Evolutionary conservation across 2,113 vertebrate genomes (phyloP), one percentile per base, ranked within the genome.

Genomic region (Eclectus roratus): DNA sequence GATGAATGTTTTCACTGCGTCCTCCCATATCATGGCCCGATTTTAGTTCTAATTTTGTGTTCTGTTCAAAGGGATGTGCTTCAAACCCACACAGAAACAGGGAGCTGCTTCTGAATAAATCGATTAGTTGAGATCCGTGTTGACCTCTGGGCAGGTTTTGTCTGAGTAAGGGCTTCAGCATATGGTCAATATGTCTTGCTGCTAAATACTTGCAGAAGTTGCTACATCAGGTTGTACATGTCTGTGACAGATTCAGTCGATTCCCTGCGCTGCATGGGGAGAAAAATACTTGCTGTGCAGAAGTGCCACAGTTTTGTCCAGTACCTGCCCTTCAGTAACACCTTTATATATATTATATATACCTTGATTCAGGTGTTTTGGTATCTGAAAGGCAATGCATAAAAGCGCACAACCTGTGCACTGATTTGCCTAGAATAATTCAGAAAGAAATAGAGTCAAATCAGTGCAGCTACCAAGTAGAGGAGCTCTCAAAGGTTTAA

Each of bases 161-260:
- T 70, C 94, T 86, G 82, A 91, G 29, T 88, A 77, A 94, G 85
- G 88, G 55, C 84, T 96, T 86, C 71, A 64, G 91, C 23, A 6
- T 6, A 10, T 1, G 43, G 94, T 94, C 83, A 92, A 88, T 92
- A 89, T 3, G 35, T 93, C 73, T 81, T 27, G 31, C 80, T 61
- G 74, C 61, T 91, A 92, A 95, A 95, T 79, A 88, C 91, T 76
- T 55, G 55, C 82, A 92, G 52, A 56, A 85, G 90, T 72, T 80
- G 74, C 92, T 69, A 2, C 44, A 7, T n/a, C 43, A 77, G 91
- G 91, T 23, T 85, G 91, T n/a, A 31, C 50, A 37, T 43, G 14
- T 52, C 85, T 68, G 41, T 66, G 92, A 88, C 73, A 94, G 73
- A 4, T 39, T 28, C 93, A 66, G 64, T 79, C 89, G 20, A 95